Evolutionary conservation across 1,140 invertebrate genomes (phyloP).

Genomic region (Papilio xuthus): DNA sequence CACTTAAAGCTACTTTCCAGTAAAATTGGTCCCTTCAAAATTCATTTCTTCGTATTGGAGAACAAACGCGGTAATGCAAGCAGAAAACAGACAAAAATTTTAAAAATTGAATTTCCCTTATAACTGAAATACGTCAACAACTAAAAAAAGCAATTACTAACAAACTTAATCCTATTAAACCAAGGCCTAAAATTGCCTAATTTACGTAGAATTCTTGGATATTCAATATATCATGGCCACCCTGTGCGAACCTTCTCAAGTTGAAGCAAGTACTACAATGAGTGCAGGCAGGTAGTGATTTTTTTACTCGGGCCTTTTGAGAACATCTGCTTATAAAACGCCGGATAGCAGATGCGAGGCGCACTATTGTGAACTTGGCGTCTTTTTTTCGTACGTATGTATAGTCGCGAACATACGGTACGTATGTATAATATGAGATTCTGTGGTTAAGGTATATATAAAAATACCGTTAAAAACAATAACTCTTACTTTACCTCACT

Average conservation of each 20-base stretch:
- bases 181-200: constrained; percentile 32
- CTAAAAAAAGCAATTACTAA: neutral
- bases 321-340: constrained; percentile 67
- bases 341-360: constrained; percentile 69
- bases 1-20: no score
- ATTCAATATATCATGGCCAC: constrained; percentile 39
- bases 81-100: no score
- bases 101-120: no score
- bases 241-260: constrained; percentile 51
- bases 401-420: constrained; percentile 20
- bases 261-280: constrained; percentile 64
- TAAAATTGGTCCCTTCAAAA: no score
- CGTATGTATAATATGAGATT: neutral
- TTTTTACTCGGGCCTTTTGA: constrained; percentile 59
- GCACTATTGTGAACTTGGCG: constrained; percentile 52
- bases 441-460: constrained; percentile 16
- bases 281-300: constrained; percentile 68
- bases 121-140: no score
- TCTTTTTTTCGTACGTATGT: constrained; percentile 51
- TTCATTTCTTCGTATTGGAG: no score
- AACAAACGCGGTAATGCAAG: no score
- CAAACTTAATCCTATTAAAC: neutral
- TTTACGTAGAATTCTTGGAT: constrained; percentile 20
- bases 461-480: constrained; percentile 17
- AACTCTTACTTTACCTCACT: neutral